Conservation (phyloP, 1,140 invertebrate genomes). For the Macrosteles quadrilineatus region DNA sequence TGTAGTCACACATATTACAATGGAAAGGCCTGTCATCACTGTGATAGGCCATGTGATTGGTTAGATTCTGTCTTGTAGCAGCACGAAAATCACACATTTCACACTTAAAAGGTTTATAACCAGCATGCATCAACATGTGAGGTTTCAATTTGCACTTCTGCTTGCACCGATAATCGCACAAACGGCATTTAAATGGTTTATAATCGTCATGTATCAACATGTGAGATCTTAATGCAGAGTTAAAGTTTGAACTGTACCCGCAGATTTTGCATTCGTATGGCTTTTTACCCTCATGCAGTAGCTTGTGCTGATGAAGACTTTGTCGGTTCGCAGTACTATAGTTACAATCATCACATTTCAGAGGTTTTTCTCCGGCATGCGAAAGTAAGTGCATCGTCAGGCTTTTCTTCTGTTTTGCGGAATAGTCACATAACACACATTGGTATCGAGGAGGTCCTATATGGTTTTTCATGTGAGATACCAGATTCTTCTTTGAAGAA, state of each 20-base stretch:
- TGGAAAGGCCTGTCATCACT: constrained; percentile 6
- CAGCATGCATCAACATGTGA: neutral
- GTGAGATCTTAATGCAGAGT: constrained; percentile 25
- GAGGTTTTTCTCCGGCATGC: neutral
- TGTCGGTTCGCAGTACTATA: constrained; percentile 8
- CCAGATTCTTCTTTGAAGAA: constrained; percentile 7
- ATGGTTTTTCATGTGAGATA: constrained; percentile 5
- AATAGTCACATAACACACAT: constrained; percentile 7
- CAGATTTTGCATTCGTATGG: neutral
- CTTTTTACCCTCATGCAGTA: constrained; percentile 4
- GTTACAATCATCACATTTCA: constrained; percentile 9
- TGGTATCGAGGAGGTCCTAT: neutral
- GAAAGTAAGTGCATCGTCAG: neutral
- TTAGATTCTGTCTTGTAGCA: neutral
- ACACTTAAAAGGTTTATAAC: constrained; percentile 3
- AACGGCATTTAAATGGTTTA: constrained; percentile 23
- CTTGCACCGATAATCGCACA: constrained; percentile 15
- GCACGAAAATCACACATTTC: constrained; percentile 1
- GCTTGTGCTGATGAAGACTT: neutral
- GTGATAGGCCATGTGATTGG: constrained; percentile 16
- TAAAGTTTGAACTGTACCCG: constrained; percentile 8
- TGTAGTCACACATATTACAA: neutral
- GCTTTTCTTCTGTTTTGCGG: constrained; percentile 13
- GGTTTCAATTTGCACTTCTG: constrained; percentile 20
- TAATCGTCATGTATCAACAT: constrained; percentile 34